Conservation (phyloP, 1,140 invertebrate genomes). For the Zaprionus taronus region DNA sequence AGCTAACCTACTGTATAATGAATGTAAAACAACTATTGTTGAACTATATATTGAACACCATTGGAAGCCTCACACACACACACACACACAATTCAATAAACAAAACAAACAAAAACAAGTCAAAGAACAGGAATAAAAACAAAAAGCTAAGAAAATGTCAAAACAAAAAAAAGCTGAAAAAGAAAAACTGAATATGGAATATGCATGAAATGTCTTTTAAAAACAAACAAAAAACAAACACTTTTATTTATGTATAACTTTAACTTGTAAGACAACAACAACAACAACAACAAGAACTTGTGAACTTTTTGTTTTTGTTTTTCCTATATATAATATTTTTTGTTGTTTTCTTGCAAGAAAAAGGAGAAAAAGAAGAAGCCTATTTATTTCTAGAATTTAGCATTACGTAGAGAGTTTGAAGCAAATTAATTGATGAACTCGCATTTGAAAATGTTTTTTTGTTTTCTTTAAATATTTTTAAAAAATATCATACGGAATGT, state of each 20-base stretch:
- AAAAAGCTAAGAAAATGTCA: constrained; percentile 4
- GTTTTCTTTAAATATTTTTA: constrained; percentile 6
- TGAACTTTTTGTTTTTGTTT: constrained; percentile 5
- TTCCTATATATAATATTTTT: not conserved
- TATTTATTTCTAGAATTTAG: constrained; percentile 43
- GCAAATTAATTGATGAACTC: not conserved
- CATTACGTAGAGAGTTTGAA: constrained; percentile 22
- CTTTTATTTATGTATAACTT: constrained; percentile 16
- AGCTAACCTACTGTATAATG: constrained; percentile 37
- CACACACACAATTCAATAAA: constrained; percentile 31
- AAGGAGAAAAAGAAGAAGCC: not conserved
- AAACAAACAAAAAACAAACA: not conserved
- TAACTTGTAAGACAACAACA: constrained; percentile 6
- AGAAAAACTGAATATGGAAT: not conserved
- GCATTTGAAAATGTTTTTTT: constrained; percentile 32
- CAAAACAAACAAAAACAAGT: constrained; percentile 13
- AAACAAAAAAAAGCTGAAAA: constrained; percentile 4
- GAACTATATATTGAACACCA: constrained; percentile 41
- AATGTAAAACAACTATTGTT: constrained; percentile 44
- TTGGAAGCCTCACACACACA: constrained; percentile 40
- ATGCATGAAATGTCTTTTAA: constrained; percentile 14
- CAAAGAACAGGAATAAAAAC: not conserved
- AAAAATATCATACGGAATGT: not conserved
- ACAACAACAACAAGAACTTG: constrained; percentile 5
- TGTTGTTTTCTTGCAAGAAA: not conserved